These are phyloP conservation scores for Cervus canadensis DNA, from an alignment of 2,113 vertebrate species.

Conservation along the genomic window DNA sequence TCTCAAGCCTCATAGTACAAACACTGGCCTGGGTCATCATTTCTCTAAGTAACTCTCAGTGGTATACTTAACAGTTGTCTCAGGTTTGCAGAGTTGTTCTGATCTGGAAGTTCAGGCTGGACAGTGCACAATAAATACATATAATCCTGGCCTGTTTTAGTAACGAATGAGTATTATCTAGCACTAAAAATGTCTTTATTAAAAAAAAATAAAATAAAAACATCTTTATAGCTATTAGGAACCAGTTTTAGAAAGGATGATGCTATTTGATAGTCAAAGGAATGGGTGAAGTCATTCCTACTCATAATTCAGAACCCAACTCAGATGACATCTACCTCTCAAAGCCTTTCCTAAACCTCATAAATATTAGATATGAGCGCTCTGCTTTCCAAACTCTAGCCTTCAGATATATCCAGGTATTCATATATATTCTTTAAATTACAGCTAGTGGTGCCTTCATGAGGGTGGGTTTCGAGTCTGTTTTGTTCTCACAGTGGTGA, in stretches of 20 bases:
- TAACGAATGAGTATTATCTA: not conserved
- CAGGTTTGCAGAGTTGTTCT: not conserved
- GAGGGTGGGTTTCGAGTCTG: not conserved
- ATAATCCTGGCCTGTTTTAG: not conserved
- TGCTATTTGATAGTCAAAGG: not conserved
- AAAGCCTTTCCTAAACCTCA: not conserved
- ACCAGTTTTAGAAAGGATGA: constrained; percentile 5
- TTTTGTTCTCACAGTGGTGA: not conserved
- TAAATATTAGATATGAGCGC: not conserved
- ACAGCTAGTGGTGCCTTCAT: not conserved
- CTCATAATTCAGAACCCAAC: not conserved
- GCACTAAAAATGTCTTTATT: not conserved
- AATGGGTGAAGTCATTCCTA: not conserved
- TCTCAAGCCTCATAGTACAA: not conserved
- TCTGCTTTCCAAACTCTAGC: not conserved
- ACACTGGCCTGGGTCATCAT: not conserved
- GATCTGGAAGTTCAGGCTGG: not conserved
- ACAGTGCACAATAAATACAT: not conserved
- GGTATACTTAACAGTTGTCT: not conserved
- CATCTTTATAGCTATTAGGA: not conserved
- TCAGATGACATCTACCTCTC: not conserved
- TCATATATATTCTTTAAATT: not conserved
- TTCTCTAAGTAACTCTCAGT: not conserved
- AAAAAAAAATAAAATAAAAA: not conserved
- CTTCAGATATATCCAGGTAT: not conserved